Percentiles rank a stretch among this genome's conserved stretches.
These are phyloP conservation scores for Himalopsyche tibetana DNA, from an alignment of 2,888 invertebrate genomes.

Conservation along the genomic window DNA sequence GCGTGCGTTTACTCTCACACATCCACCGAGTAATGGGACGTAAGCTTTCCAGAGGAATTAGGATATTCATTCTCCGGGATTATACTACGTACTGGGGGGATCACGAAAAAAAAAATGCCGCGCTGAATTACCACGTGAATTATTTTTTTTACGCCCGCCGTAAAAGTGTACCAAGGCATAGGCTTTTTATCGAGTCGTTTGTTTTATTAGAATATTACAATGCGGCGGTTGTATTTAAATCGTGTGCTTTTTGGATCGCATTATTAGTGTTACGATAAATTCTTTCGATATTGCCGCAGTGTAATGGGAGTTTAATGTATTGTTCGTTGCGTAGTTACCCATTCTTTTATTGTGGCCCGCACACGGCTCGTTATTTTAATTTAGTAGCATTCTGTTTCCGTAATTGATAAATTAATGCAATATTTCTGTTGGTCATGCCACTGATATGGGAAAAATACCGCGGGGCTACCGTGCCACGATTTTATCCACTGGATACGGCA, in stretches of 20 bases:
- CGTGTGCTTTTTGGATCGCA: conserved; percentile 27
- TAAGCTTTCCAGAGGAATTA: conserved; percentile 48
- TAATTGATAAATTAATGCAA: conserved; percentile 20
- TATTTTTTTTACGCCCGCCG: conserved; percentile 18
- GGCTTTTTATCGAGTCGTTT: conserved; percentile 30
- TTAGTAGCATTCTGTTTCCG: conserved; percentile 10
- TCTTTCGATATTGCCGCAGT: conserved; percentile 14
- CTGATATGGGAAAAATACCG: conserved; percentile 2
- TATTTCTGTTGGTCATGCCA: not conserved
- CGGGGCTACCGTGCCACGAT: not conserved
- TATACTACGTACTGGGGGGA: not conserved
- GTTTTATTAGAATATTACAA: conserved; percentile 34
- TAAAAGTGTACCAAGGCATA: conserved; percentile 22
- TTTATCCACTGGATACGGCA: conserved; percentile 1
- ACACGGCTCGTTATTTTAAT: not conserved
- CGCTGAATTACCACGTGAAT: conserved; percentile 31
- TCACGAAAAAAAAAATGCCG: conserved; percentile 1
- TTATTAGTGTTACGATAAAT: conserved; percentile 31
- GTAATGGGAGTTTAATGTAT: conserved; percentile 7
- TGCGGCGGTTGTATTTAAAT: conserved; percentile 34
- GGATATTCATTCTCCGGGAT: conserved; percentile 53
- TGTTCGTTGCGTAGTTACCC: not conserved
- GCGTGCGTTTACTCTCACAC: conserved; percentile 36
- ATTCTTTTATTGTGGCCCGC: not conserved
- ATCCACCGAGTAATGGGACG: conserved; percentile 36